Evolutionary conservation across 35 echinoderm and acorn worm species (phyloP).

Genomic region (Ophiothrix spiculata): DNA sequence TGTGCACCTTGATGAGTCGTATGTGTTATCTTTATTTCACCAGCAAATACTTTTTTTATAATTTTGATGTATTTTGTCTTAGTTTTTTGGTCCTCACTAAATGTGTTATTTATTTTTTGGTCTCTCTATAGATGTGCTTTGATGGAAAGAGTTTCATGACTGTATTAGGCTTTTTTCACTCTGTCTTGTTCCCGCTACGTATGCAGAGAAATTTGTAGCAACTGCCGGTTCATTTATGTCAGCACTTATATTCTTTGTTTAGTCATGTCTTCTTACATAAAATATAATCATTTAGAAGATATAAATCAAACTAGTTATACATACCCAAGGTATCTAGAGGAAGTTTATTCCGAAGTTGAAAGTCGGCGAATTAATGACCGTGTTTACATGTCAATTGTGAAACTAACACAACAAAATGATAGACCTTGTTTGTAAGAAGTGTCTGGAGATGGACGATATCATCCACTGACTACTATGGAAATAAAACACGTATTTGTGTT

Average conservation of each 20-base stretch:
- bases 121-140: too few relatives aligned
- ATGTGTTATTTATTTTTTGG: too few relatives aligned
- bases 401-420: background rate
- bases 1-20: too few relatives aligned
- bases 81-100: too few relatives aligned
- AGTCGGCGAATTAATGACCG: background rate
- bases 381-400: background rate
- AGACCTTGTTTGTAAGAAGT: background rate
- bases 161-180: too few relatives aligned
- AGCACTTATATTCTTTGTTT: background rate
- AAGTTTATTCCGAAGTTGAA: background rate
- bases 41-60: too few relatives aligned
- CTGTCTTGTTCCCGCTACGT: too few relatives aligned
- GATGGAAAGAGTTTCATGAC: too few relatives aligned
- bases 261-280: background rate
- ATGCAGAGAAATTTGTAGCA: too few relatives aligned
- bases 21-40: too few relatives aligned
- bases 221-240: background rate
- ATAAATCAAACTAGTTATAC: background rate
- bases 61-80: too few relatives aligned
- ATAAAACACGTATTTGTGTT: too few relatives aligned
- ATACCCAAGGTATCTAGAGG: background rate
- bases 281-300: background rate
- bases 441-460: background rate
- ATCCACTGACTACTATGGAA: background rate